These are phyloP conservation scores for Apodemia mormo DNA, from an alignment of 2,888 invertebrate species.

Conservation along the genomic window DNA sequence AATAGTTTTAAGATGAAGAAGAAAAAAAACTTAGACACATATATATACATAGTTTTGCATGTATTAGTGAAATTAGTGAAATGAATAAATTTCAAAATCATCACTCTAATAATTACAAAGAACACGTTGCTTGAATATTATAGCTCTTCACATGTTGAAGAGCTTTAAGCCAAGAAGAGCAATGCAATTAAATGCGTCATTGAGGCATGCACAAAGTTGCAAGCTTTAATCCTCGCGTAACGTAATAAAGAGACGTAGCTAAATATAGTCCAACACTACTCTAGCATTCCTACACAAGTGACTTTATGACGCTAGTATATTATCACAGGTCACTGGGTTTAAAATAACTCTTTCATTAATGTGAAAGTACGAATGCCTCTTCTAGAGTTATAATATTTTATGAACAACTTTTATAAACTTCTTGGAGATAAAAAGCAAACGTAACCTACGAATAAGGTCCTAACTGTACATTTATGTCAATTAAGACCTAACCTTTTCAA, in stretches of 20 bases:
- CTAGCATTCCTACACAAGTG: conserved; percentile 14
- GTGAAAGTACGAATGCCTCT: conserved; percentile 5
- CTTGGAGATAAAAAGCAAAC: not conserved
- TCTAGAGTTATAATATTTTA: not conserved
- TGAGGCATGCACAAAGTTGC: conserved; percentile 25
- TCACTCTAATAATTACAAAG: not conserved
- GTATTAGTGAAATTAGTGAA: not conserved
- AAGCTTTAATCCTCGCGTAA: conserved; percentile 22
- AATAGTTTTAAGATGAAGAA: no score
- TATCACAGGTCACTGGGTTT: conserved; percentile 13
- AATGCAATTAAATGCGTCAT: conserved; percentile 29
- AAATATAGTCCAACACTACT: conserved; percentile 14
- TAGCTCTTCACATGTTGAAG: conserved; percentile 23
- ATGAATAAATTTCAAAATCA: not conserved
- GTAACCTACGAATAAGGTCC: not conserved
- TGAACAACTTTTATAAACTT: not conserved
- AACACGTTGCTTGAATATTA: conserved; percentile 25
- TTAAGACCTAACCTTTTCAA: no score
- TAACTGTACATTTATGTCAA: no score
- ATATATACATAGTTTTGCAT: not conserved
- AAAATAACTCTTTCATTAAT: conserved; percentile 14
- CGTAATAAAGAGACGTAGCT: conserved; percentile 12
- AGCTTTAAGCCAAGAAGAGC: conserved; percentile 22
- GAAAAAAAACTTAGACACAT: no score
- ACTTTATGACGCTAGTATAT: conserved; percentile 15